These are phyloP conservation scores for Lacanobia wlatinum DNA, from an alignment of 2,888 invertebrate genomes.

Conservation along the genomic window DNA sequence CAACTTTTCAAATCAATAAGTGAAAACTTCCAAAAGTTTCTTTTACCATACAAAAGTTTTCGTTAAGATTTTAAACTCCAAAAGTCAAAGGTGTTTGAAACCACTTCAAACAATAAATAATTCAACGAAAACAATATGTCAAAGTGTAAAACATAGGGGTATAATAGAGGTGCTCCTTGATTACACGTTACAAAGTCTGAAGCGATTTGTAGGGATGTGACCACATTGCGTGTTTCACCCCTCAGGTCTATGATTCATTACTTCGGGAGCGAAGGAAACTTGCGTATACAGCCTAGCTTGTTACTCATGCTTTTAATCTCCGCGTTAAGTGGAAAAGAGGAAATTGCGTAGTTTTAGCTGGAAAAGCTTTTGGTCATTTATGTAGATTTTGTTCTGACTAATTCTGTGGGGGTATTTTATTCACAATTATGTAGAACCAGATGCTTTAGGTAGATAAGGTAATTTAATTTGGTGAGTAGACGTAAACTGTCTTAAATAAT, in stretches of 20 bases:
- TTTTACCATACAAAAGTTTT: background rate
- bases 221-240: conserved; percentile 65
- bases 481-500: too few relatives aligned
- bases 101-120: conserved; percentile 6
- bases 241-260: conserved; percentile 59
- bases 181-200: conserved; percentile 35
- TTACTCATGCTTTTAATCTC: conserved; percentile 58
- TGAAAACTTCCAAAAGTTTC: background rate
- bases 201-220: conserved; percentile 50
- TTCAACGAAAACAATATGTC: conserved; percentile 35
- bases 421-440: too few relatives aligned
- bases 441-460: too few relatives aligned
- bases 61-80: conserved; percentile 1
- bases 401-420: background rate
- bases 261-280: conserved; percentile 48
- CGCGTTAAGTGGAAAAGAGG: conserved; percentile 52
- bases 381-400: conserved; percentile 16
- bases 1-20: too few relatives aligned
- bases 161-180: conserved; percentile 15
- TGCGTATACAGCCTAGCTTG: conserved; percentile 36
- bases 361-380: conserved; percentile 29
- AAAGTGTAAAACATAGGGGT: conserved; percentile 19
- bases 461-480: too few relatives aligned
- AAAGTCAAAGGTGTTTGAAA: conserved; percentile 18
- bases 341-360: conserved; percentile 52